Base-by-base conservation (phyloP, 2,888 invertebrate genomes). In the Hyalella azteca region DNA sequence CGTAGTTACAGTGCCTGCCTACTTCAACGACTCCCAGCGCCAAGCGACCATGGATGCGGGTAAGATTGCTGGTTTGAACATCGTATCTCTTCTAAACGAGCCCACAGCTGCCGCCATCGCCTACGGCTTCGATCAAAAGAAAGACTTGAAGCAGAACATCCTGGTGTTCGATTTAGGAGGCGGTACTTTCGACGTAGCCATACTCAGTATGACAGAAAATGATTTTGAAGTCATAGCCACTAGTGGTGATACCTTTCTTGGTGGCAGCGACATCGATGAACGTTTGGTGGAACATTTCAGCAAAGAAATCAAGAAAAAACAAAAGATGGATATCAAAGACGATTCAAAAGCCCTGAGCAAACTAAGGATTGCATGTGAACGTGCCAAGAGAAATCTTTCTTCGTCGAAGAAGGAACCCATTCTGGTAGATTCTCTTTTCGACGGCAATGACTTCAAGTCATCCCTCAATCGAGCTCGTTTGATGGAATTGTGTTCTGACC, bases 41-140 rank as follows among this genome's bases (percentile, higher is more conserved):
- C 73, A 73, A 36, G 73, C 73, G 19, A 73, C 73, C n/a, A 19
- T 73, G 5, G 73, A 73, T 73, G 73, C 73, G n/a, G 73, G 73
- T 32, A 41, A 73, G 40, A 73, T 73, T 32, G 73, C 73, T 11
- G 40, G n/a, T 13, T n/a, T 73, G 40, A 41, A 73, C 11, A 40
- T 73, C 22, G 11, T 73, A 40, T 11, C 9, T 15, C 22, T 73
- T 1, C 22, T 73, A 15, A 73, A 73, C 26, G 73, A 73, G 22
- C 73, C 73, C 13, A 73, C 73, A 4, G 73, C 73, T 40, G 73
- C 73, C 22, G 73, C 73, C 22, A 73, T 73, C n/a, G 73, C 73
- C 5, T 73, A 73, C 40, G 73, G 73, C 15, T 41, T 73, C n/a
- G 73, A 73, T 41, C 22, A 41, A 40, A 40, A 32, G 32, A 19